Evolutionary conservation across 2,888 invertebrate species (phyloP).

Genomic region (Eremobia ochroleuca): DNA sequence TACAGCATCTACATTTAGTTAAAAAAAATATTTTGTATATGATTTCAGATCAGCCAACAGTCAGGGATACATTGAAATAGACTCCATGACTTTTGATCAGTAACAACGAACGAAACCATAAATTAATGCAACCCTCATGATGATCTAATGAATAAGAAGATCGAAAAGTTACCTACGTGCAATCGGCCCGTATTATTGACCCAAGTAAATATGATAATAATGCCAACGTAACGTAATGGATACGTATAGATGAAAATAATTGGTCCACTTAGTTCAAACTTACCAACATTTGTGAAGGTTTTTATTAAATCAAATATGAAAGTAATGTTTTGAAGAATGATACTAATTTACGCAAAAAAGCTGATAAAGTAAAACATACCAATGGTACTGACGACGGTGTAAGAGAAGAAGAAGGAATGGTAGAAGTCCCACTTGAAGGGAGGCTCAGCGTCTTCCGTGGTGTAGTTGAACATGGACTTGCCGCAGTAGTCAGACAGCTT

Average conservation of each 20-base stretch:
- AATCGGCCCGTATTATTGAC: background rate
- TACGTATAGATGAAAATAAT: background rate
- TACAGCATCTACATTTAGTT: background rate
- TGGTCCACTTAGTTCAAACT: background rate
- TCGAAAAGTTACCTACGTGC: background rate
- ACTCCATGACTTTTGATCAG: too few species aligned
- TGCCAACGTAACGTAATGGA: background rate
- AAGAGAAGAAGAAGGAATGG: slow-evolving; percentile 97
- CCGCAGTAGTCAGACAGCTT: slow-evolving; percentile 94
- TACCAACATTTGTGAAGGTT: background rate
- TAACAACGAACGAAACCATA: background rate
- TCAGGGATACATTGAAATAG: too few species aligned
- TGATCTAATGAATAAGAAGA: background rate
- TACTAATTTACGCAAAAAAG: background rate
- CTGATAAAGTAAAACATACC: slow-evolving; percentile 89
- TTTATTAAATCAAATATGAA: background rate
- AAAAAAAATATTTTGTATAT: background rate
- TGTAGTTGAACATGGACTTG: slow-evolving; percentile 93
- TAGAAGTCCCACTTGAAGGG: slow-evolving; percentile 96
- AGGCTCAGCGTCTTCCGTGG: slow-evolving; percentile 91
- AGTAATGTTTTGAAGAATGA: background rate
- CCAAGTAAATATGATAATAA: background rate
- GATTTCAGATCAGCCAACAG: background rate
- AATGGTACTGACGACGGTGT: slow-evolving; percentile 97
- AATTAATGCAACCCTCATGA: too few species aligned